These are phyloP conservation scores for Sarcophaga rosellei DNA, from an alignment of 2,888 invertebrate genomes.

Conservation along the genomic window DNA sequence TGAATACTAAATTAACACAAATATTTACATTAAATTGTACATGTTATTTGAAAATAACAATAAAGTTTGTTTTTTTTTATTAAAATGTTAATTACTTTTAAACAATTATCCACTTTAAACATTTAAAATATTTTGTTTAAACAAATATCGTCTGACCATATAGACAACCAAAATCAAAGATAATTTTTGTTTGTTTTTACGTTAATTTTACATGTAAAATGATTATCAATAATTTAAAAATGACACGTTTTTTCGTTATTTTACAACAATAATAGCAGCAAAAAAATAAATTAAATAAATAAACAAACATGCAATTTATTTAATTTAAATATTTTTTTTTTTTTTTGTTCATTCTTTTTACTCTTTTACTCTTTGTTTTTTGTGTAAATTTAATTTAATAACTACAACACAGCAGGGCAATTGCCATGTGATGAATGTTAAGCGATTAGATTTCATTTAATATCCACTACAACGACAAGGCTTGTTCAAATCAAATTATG, in stretches of 20 bases:
- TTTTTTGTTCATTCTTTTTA: neutral
- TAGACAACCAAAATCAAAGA: neutral
- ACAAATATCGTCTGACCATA: slow-evolving; percentile 59
- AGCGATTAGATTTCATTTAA: slow-evolving; percentile 59
- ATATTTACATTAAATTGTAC: slow-evolving; percentile 15
- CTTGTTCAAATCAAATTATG: neutral
- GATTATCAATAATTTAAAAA: slow-evolving; percentile 63
- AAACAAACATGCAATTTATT: slow-evolving; percentile 63
- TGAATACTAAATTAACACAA: slow-evolving; percentile 5
- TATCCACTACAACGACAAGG: neutral
- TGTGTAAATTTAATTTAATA: slow-evolving; percentile 29
- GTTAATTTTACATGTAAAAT: slow-evolving; percentile 41
- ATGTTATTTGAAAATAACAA: neutral
- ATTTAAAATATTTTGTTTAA: slow-evolving; percentile 64
- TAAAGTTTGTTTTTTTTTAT: neutral
- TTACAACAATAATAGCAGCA: neutral
- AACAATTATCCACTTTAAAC: slow-evolving; percentile 46
- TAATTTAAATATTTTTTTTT: neutral
- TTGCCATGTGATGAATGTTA: slow-evolving; percentile 56
- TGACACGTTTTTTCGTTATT: slow-evolving; percentile 54
- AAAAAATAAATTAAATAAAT: slow-evolving; percentile 12
- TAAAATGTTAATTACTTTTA: slow-evolving; percentile 28
- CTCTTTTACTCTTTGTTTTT: neutral
- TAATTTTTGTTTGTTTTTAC: slow-evolving; percentile 43
- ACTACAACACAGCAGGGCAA: slow-evolving; percentile 37